Evolutionary conservation across 2,797 vertebrate species (phyloP).

Genomic region (Hydrophis major): DNA sequence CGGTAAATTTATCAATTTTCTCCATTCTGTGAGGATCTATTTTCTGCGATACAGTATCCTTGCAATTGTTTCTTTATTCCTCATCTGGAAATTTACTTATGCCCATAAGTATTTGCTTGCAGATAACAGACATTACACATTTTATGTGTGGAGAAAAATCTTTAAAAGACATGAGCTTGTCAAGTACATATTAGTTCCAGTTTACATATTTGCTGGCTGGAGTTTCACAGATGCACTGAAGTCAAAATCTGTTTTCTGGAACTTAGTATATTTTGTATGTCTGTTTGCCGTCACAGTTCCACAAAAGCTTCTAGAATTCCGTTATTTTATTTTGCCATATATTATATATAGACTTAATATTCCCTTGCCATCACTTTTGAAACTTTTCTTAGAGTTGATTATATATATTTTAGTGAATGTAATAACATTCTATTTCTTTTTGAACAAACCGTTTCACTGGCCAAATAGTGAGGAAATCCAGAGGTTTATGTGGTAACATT

Average conservation of each 20-base stretch:
- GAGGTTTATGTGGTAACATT: conserved; percentile 94
- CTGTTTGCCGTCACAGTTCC: conserved; percentile 81
- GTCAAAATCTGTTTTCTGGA: conserved; percentile 88
- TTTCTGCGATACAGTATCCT: conserved; percentile 75
- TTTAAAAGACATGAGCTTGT: conserved; percentile 82
- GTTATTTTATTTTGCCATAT: conserved; percentile 95
- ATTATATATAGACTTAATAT: conserved; percentile 90
- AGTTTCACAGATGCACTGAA: conserved; percentile 84
- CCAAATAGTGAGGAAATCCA: conserved; percentile 81
- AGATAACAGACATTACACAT: conserved; percentile 94
- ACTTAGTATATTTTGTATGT: conserved; percentile 81
- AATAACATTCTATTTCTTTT: conserved; percentile 85
- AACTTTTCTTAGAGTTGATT: conserved; percentile 80
- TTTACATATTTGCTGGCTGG: conserved; percentile 90
- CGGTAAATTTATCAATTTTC: conserved; percentile 76
- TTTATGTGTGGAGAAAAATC: conserved; percentile 91
- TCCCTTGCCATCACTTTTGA: conserved; percentile 79
- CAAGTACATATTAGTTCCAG: conserved; percentile 83
- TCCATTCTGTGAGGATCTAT: conserved; percentile 74
- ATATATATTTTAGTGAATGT: conserved; percentile 82
- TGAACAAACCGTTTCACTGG: conserved; percentile 89
- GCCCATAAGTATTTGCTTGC: conserved; percentile 91
- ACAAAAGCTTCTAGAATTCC: conserved; percentile 93
- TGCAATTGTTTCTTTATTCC: conserved; percentile 66
- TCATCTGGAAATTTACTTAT: conserved; percentile 92